Evolutionary conservation across 2,888 invertebrate species (phyloP).

Genomic region (Lepidocyrtoides sp.): DNA sequence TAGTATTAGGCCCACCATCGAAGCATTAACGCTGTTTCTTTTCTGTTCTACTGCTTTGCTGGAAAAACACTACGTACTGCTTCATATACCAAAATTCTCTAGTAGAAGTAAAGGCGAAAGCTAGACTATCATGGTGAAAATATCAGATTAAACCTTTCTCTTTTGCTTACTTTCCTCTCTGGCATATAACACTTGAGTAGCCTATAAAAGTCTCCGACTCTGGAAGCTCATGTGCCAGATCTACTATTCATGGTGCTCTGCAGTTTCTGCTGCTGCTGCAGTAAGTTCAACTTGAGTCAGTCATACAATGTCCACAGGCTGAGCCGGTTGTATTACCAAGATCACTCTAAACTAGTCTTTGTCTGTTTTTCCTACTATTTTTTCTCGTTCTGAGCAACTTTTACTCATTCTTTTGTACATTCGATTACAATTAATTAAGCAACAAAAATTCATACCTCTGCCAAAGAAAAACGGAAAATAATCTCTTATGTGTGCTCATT

Average conservation of each 20-base stretch:
- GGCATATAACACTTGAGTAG: slow-evolving; percentile 16
- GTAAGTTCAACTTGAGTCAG: slow-evolving; percentile 68
- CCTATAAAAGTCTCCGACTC: slow-evolving; percentile 34
- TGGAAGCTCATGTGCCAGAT: slow-evolving; percentile 51
- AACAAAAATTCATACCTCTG: slow-evolving; percentile 3
- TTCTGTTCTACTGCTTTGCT: not conserved
- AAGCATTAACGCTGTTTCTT: slow-evolving; percentile 29
- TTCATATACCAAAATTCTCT: not conserved
- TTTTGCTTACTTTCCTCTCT: slow-evolving; percentile 2
- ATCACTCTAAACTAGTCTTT: slow-evolving; percentile 64
- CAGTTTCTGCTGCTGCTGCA: slow-evolving; percentile 51
- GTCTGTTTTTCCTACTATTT: slow-evolving; percentile 39
- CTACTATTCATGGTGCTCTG: slow-evolving; percentile 35
- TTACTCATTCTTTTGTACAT: not conserved
- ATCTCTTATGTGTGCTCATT: slow-evolving; percentile 41
- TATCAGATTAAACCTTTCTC: slow-evolving; percentile 20
- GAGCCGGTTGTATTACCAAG: slow-evolving; percentile 77
- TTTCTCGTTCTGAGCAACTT: slow-evolving; percentile 39
- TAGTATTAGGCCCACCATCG: slow-evolving; percentile 56
- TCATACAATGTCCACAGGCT: slow-evolving; percentile 80
- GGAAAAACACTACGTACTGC: slow-evolving; percentile 12
- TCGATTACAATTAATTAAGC: not conserved
- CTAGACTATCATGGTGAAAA: slow-evolving; percentile 5
- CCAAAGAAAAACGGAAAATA: slow-evolving; percentile 32
- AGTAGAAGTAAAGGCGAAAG: slow-evolving; percentile 23